These are phyloP conservation scores for Macrosteles quadrilineatus DNA, from an alignment of 1,140 invertebrate species.

Conservation along the genomic window DNA sequence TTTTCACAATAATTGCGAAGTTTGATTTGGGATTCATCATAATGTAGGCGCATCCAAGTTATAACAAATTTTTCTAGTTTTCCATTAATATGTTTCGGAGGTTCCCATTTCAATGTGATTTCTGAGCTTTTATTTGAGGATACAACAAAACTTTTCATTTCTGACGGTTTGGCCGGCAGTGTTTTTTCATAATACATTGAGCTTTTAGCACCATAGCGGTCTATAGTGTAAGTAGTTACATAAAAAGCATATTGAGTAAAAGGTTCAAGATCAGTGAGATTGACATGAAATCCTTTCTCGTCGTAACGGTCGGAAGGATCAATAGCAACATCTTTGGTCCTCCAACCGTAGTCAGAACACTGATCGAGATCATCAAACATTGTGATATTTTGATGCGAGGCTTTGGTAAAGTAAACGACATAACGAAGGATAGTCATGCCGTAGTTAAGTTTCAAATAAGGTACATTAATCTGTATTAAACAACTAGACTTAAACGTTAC, in stretches of 20 bases:
- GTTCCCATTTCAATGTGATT: slow-evolving; percentile 72
- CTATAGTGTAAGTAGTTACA: slow-evolving; percentile 82
- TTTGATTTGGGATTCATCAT: slow-evolving; percentile 31
- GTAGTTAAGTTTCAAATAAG: background rate
- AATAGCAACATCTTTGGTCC: slow-evolving; percentile 48
- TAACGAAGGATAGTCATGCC: slow-evolving; percentile 14
- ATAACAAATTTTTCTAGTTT: slow-evolving; percentile 79
- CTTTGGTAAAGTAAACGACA: slow-evolving; percentile 48
- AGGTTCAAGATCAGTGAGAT: slow-evolving; percentile 61
- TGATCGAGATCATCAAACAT: slow-evolving; percentile 76
- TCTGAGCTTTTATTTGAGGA: slow-evolving; percentile 59
- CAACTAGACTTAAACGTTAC: background rate
- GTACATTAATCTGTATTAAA: slow-evolving; percentile 2
- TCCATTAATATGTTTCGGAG: slow-evolving; percentile 75
- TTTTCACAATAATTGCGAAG: slow-evolving; percentile 40
- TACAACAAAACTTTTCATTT: slow-evolving; percentile 60
- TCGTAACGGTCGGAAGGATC: background rate
- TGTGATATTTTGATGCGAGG: slow-evolving; percentile 71
- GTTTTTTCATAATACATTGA: slow-evolving; percentile 79
- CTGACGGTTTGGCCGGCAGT: slow-evolving; percentile 66
- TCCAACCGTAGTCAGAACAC: slow-evolving; percentile 71
- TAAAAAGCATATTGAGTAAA: slow-evolving; percentile 88
- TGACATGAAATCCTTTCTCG: background rate
- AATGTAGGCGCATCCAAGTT: slow-evolving; percentile 54
- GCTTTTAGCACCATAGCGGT: slow-evolving; percentile 67